Conservation (phyloP, 2,888 invertebrate species). For the Watsonalla binaria region DNA sequence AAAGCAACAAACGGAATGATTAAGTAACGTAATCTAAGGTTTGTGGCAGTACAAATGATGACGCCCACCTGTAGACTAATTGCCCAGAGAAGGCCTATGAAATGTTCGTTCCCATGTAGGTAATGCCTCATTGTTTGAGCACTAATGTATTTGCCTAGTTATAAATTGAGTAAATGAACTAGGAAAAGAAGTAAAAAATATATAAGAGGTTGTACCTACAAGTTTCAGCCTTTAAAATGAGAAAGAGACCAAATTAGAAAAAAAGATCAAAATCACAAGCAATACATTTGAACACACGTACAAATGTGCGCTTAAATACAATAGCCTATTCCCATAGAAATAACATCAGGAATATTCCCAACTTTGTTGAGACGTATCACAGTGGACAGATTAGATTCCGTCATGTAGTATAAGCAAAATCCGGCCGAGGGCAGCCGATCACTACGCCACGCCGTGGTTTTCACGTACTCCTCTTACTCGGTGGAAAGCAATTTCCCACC, state of each 20-base stretch:
- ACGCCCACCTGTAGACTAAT: background rate
- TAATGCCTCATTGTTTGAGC: background rate
- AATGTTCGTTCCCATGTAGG: background rate
- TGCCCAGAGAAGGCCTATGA: background rate
- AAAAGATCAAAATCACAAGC: no score
- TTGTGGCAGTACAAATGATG: constrained; percentile 4
- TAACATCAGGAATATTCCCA: background rate
- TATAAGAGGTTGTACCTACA: no score
- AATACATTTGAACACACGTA: no score
- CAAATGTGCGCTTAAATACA: no score
- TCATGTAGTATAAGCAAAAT: constrained; percentile 6
- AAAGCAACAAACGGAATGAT: constrained; percentile 6
- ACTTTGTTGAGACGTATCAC: background rate
- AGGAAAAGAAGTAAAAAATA: no score
- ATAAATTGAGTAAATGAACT: no score
- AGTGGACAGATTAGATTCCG: constrained; percentile 17
- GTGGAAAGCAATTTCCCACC: constrained; percentile 61
- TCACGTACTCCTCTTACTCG: constrained; percentile 23
- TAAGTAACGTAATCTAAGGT: constrained; percentile 26
- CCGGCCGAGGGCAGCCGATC: constrained; percentile 7
- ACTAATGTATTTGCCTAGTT: background rate
- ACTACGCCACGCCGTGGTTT: constrained; percentile 11
- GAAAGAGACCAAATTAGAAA: no score
- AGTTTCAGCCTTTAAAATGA: no score
- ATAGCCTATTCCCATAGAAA: no score